Percentiles rank a stretch among this genome's conserved stretches.
Conservation (phyloP, 2,797 vertebrate species). For the Centropyge bicolor region DNA sequence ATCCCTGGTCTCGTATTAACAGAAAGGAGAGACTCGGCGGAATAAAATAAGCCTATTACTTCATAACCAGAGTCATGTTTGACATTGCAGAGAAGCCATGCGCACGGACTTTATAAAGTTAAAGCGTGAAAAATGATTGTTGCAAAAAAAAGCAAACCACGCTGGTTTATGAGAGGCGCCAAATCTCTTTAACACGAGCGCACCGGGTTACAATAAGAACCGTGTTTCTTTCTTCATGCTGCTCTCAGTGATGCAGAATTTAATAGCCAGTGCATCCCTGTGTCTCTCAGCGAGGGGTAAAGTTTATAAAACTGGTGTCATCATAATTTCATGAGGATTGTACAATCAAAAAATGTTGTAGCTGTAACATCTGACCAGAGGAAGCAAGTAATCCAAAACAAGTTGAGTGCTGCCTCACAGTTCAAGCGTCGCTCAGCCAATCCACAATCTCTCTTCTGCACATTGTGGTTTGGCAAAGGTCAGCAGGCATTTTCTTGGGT, state of each 20-base stretch:
- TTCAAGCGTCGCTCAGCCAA: constrained; percentile 33
- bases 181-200: constrained; percentile 38
- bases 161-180: constrained; percentile 65
- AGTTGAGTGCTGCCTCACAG: constrained; percentile 32
- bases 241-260: constrained; percentile 46
- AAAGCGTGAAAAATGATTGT: constrained; percentile 58
- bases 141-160: constrained; percentile 39
- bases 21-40: constrained; percentile 44
- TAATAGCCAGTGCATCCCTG: constrained; percentile 46
- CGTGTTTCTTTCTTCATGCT: constrained; percentile 58
- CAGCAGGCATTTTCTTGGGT: constrained; percentile 22
- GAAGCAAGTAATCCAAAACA: constrained; percentile 54
- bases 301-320: constrained; percentile 52
- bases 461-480: constrained; percentile 53
- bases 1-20: constrained; percentile 57
- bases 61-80: constrained; percentile 46
- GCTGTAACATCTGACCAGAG: constrained; percentile 38
- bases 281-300: constrained; percentile 46
- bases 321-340: constrained; percentile 35
- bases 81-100: constrained; percentile 53
- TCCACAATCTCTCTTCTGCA: constrained; percentile 36
- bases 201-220: constrained; percentile 54
- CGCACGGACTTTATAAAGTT: constrained; percentile 50
- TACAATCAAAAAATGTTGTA: constrained; percentile 45
- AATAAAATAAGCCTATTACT: constrained; percentile 64